Conservation (phyloP, 2,888 invertebrate genomes). For the Caprella mutica region DNA sequence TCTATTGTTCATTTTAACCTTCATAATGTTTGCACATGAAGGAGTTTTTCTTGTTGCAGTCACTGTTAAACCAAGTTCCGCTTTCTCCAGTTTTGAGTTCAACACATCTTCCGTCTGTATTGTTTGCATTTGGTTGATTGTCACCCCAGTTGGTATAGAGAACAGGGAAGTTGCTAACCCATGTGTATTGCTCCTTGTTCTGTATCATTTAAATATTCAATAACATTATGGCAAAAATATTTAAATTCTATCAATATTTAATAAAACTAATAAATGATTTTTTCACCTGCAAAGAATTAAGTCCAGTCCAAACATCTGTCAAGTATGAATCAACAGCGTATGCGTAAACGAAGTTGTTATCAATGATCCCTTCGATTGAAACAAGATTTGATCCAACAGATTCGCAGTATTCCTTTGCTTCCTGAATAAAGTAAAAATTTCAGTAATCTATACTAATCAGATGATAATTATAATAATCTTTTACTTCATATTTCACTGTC, state of each 20-base stretch:
- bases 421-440: too few species aligned
- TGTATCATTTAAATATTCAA: too few species aligned
- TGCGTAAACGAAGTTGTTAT: background rate
- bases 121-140: constrained; percentile 1
- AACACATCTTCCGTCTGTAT: constrained; percentile 6
- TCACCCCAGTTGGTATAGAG: constrained; percentile 19
- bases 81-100: background rate
- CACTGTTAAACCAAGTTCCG: constrained; percentile 14
- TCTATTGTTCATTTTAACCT: too few species aligned
- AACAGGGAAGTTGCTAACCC: constrained; percentile 17
- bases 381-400: constrained; percentile 1
- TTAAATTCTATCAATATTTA: too few species aligned
- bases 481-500: too few species aligned
- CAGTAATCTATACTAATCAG: too few species aligned
- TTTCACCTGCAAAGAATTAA: constrained; percentile 7
- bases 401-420: constrained; percentile 3
- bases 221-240: too few species aligned
- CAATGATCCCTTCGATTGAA: background rate
- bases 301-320: constrained; percentile 5
- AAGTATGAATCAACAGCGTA: background rate
- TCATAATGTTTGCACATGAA: constrained; percentile 20
- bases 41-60: constrained; percentile 6
- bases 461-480: too few species aligned
- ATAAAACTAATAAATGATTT: too few species aligned
- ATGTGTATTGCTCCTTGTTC: constrained; percentile 9